These are phyloP conservation scores for Pandemis cinnamomeana DNA, from an alignment of 2,888 invertebrate species.

Conservation along the genomic window DNA sequence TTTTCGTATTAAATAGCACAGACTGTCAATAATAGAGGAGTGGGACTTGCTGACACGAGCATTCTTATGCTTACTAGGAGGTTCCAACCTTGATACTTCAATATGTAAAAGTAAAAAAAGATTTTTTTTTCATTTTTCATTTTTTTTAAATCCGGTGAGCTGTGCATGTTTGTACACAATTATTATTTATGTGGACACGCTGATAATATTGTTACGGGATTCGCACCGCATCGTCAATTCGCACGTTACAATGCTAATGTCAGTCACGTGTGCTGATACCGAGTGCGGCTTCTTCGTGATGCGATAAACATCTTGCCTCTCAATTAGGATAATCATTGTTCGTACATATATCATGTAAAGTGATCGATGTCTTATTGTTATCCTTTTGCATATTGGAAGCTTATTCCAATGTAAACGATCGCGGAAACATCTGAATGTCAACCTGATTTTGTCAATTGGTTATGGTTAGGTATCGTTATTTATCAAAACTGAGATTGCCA, in stretches of 20 bases:
- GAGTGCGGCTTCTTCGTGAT: conserved; percentile 13
- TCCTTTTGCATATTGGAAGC: background rate
- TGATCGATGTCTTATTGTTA: conserved; percentile 28
- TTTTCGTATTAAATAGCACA: too few relatives aligned
- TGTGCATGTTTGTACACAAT: background rate
- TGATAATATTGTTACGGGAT: conserved; percentile 36
- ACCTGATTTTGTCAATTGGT: background rate
- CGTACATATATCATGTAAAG: conserved; percentile 18
- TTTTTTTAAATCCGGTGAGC: background rate
- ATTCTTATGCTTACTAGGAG: too few relatives aligned
- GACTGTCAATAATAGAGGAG: too few relatives aligned
- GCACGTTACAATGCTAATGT: conserved; percentile 47
- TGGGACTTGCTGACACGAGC: too few relatives aligned
- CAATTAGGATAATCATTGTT: conserved; percentile 33
- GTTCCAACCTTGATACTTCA: too few relatives aligned
- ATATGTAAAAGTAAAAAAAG: too few relatives aligned
- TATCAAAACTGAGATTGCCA: too few relatives aligned
- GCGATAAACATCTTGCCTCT: conserved; percentile 23
- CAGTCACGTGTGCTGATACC: conserved; percentile 17
- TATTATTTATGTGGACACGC: conserved; percentile 10
- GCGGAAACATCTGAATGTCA: background rate
- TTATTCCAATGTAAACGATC: background rate
- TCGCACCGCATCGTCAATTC: conserved; percentile 53
- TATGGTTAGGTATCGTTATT: too few relatives aligned
- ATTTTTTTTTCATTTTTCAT: too few relatives aligned